These are phyloP conservation scores for Labeo calbasu DNA, from an alignment of 2,797 vertebrate genomes.

Conservation along the genomic window DNA sequence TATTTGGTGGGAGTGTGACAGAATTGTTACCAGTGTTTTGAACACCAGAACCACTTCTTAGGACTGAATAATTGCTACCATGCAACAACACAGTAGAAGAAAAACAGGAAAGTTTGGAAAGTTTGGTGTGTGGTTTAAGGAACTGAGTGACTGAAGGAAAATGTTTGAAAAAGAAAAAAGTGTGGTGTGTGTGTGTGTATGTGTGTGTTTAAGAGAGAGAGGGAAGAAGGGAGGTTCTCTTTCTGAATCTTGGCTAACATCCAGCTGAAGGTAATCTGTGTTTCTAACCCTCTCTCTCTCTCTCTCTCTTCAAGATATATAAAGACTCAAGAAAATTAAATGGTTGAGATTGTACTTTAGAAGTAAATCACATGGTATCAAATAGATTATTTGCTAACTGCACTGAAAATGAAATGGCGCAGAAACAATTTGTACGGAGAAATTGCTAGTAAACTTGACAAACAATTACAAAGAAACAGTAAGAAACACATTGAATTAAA, in stretches of 20 bases:
- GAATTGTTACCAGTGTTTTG: conserved; percentile 49
- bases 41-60: conserved; percentile 57
- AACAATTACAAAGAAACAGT: neutral
- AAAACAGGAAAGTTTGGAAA: conserved; percentile 70
- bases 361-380: neutral
- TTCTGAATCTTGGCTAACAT: conserved; percentile 17
- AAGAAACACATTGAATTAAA: neutral
- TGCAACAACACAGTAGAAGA: conserved; percentile 51
- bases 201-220: neutral
- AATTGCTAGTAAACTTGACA: neutral
- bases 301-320: conserved; percentile 8
- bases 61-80: conserved; percentile 47
- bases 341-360: conserved; percentile 6
- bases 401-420: neutral
- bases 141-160: conserved; percentile 68
- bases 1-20: conserved; percentile 57
- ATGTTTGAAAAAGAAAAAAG: conserved; percentile 69
- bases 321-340: neutral
- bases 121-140: conserved; percentile 70
- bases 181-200: conserved; percentile 55
- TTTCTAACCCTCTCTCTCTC: conserved; percentile 1
- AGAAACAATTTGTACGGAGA: neutral
- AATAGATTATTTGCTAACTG: neutral
- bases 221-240: neutral
- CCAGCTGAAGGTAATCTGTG: conserved; percentile 18